These are phyloP conservation scores for Sus cebifrons DNA, from an alignment of 2,797 vertebrate genomes.

Conservation along the genomic window DNA sequence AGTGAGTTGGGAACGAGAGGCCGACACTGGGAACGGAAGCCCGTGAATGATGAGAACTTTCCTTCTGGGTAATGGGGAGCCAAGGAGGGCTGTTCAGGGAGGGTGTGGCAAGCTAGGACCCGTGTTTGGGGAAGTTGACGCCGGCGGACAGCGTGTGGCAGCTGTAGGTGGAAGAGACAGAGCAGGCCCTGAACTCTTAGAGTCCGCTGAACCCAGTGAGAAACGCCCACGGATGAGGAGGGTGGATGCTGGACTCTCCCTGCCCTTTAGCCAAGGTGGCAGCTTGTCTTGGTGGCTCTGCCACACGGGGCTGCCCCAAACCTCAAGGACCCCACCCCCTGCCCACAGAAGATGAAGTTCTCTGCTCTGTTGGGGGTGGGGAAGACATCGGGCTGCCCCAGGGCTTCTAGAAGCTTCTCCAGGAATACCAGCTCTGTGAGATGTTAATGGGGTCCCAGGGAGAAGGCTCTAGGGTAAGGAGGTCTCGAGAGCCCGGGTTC, in stretches of 20 bases:
- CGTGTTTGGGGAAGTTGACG: fast-evolving
- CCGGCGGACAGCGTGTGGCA: fast-evolving
- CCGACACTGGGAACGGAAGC: fast-evolving
- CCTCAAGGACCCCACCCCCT: background rate
- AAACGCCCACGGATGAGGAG: background rate
- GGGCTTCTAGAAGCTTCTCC: background rate
- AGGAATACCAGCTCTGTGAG: fast-evolving
- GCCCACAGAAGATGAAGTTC: background rate
- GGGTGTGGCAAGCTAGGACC: fast-evolving
- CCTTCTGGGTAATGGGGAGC: fast-evolving
- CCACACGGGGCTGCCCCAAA: fast-evolving
- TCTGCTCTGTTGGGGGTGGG: background rate
- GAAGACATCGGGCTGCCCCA: background rate
- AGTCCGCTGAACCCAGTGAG: fast-evolving
- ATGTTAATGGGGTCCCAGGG: fast-evolving
- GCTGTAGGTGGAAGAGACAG: fast-evolving
- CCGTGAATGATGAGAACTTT: fast-evolving
- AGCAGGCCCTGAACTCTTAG: fast-evolving
- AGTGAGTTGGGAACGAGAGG: background rate
- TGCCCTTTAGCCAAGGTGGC: background rate
- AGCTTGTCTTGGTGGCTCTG: background rate
- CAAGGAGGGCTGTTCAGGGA: fast-evolving
- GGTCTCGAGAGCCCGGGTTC: background rate
- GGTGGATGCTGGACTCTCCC: background rate
- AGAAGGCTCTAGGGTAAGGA: background rate